Base-by-base conservation (phyloP, 2,888 invertebrate species). In the Caenorhabditis imperialis region DNA sequence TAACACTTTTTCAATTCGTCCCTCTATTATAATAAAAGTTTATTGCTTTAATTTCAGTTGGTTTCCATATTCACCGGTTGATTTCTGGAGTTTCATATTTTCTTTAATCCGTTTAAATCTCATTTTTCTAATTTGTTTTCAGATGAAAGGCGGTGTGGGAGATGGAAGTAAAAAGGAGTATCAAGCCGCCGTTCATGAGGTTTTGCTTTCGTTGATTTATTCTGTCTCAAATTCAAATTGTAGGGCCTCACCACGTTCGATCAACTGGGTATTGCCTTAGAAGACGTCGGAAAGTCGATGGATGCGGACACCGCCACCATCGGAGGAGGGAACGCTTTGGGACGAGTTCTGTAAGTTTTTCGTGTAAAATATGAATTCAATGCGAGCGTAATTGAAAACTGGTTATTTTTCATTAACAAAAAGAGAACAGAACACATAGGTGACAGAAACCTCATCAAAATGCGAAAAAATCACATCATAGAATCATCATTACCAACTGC, bases 181-280 rank as follows among this genome's bases (percentile, higher is more conserved):
- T 38, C 73, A 73, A 23, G 57, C 65, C 1, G 65, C 73, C 8
- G 65, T 73, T 14, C 53, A 73, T 54, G 65, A 73, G 40, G 73
- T n/a, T n/a, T n/a, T n/a, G n/a, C n/a, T n/a, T n/a, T n/a, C n/a
- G n/a, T n/a, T n/a, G n/a, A n/a, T 2, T 3, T 23, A 12, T 23
- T 3, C 42, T 33, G 22, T 27, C n/a, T n/a, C 6, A 27, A 20
- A 48, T 16, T 8, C 23, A 22, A 23, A 38, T 61, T 61, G 18
- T 50, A 71, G 71, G 71, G 73, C 4, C 47, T 73, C 2, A 54
- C 73, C 5, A 73, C 54, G 18, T 61, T 74, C 38, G 62, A 69
- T 38, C 60, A 47, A n/a, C 22, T 74, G 8, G 74, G 74, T 8
- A 62, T 69, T 6, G 74, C 54, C 8, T 16, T 74, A 8, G 74